Conservation (phyloP, 2,113 vertebrate species). For the Mirza zaza region DNA sequence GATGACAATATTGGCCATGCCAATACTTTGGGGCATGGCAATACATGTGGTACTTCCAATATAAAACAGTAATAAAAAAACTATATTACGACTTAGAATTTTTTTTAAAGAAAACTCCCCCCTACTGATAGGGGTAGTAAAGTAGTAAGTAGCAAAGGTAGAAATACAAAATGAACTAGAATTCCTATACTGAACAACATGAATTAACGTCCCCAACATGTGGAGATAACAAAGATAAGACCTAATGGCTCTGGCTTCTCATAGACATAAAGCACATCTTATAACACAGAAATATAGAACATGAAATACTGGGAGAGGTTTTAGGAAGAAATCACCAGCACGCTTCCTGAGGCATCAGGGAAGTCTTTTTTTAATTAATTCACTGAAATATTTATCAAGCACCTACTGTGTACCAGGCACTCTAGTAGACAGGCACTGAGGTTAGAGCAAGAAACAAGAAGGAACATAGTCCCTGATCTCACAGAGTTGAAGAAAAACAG, state of each 20-base stretch:
- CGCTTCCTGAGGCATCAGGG: not conserved
- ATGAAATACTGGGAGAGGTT: not conserved
- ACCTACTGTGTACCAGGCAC: not conserved
- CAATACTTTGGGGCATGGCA: not conserved
- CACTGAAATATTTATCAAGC: not conserved
- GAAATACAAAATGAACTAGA: not conserved
- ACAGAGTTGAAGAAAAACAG: not conserved
- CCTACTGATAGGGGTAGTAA: not conserved
- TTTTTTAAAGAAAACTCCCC: not conserved
- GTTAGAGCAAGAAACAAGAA: not conserved
- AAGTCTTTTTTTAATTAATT: not conserved
- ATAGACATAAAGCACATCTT: not conserved
- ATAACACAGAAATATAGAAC: not conserved
- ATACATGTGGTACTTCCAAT: not conserved
- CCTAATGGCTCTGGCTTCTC: not conserved
- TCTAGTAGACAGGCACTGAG: not conserved
- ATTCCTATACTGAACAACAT: not conserved
- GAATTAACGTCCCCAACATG: not conserved
- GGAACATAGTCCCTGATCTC: not conserved
- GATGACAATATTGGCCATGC: not conserved
- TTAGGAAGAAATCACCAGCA: not conserved
- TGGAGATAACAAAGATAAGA: not conserved
- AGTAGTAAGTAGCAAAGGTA: not conserved
- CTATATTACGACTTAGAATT: not conserved
- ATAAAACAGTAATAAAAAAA: not conserved